phyloP scores from a whole-genome alignment of 2,888 invertebrate species.

The Oscheius myriophilus region DNA sequence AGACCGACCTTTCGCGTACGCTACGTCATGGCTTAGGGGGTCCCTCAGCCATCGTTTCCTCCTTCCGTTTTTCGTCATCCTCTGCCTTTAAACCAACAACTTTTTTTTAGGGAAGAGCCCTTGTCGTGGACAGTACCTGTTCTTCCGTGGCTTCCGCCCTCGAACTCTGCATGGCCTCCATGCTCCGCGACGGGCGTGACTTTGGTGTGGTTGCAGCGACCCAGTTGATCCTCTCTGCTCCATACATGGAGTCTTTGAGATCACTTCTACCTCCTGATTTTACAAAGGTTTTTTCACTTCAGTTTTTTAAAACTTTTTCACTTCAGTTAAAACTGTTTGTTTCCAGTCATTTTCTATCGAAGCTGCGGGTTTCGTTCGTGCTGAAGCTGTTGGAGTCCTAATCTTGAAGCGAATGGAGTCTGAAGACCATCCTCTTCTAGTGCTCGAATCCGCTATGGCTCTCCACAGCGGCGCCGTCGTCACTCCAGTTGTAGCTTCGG shows the following conservation, averaged over 20 bases:
- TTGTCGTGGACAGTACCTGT: slow-evolving; percentile 53
- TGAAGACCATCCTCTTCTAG: background rate
- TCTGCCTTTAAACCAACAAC: background rate
- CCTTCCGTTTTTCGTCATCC: too few species aligned
- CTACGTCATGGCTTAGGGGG: too few species aligned
- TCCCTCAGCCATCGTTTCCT: too few species aligned
- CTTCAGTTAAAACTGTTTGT: background rate
- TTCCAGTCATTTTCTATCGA: slow-evolving; percentile 36
- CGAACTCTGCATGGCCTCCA: slow-evolving; percentile 44
- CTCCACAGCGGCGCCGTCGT: slow-evolving; percentile 45
- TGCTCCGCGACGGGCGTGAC: slow-evolving; percentile 35
- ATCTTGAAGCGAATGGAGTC: slow-evolving; percentile 31
- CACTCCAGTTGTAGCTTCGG: slow-evolving; percentile 45
- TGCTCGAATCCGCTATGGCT: slow-evolving; percentile 33
- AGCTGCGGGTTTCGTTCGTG: slow-evolving; percentile 44
- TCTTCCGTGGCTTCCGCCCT: slow-evolving; percentile 53
- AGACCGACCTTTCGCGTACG: too few species aligned
- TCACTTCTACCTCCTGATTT: slow-evolving; percentile 38
- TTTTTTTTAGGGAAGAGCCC: slow-evolving; percentile 34
- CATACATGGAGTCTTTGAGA: slow-evolving; percentile 38
- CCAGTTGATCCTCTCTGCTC: slow-evolving; percentile 44
- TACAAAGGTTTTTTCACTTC: slow-evolving; percentile 30
- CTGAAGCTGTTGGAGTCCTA: slow-evolving; percentile 48
- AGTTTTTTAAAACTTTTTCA: background rate
- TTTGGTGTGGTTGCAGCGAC: slow-evolving; percentile 46